Base-by-base conservation (phyloP, 2,797 vertebrate species). In the Pseudochaenichthys georgianus region DNA sequence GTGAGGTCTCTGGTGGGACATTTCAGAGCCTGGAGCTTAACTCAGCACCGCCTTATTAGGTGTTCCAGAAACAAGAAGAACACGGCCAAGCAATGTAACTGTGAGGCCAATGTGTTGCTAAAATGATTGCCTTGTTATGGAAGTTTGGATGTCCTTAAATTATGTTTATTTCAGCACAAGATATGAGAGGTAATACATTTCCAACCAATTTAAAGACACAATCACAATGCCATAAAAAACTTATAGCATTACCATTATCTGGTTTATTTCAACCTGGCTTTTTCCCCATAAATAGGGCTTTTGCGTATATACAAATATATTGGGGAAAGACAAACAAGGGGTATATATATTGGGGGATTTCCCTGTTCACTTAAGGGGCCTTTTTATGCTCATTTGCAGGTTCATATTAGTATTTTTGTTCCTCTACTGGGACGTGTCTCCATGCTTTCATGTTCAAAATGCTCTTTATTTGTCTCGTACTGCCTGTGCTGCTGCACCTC, bases 1-100 rank as follows among this genome's bases (percentile, higher is more conserved):
- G 6, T 38, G 34, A 7, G 43, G 51, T 54, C 23, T 63, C 64
- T 41, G 50, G 46, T 55, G 61, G 72, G 62, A 64, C 17, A 1
- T 64, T 15, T 41, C 1, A 1, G 66, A 23, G 21, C 28, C 61
- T 42, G 21, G 9, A 50, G 66, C 41, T 48, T 34, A 17, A 9
- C 42, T 64, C 43, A 45, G 51, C 28, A n/a, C 10, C 51, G 23
- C 59, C 47, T 62, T n/a, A 48, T 41, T 15, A 54, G 0, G 48
- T 59, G 46, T 19, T 52, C 54, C 16, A 15, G 38, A 42, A 52
- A 9, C 28, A 15, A 23, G 43, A 13, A 23, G 54, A 62, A 45
- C 3, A 12, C 5, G 10, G 45, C 2, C 21, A 12, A 4, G 11
- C 13, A 28, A 21, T 13, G 10, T 11, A 21, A 11, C 28, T 28